phyloP scores from a whole-genome alignment of 1,140 invertebrate species.

The Drosophila arizonae region DNA sequence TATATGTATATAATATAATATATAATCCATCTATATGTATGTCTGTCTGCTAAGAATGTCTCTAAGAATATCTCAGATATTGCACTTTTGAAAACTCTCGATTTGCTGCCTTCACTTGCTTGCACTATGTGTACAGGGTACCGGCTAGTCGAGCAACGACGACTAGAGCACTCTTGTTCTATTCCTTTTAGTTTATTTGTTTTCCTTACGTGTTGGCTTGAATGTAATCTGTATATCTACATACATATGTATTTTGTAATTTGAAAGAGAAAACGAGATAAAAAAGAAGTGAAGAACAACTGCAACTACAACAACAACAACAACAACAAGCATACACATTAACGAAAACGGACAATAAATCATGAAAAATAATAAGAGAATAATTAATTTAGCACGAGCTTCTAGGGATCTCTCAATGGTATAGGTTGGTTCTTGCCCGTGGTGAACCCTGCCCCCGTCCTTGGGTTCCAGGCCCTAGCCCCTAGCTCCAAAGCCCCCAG shows the following conservation, averaged over 20 bases:
- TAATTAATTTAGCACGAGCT: constrained; percentile 16
- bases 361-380: constrained; percentile 15
- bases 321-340: constrained; percentile 21
- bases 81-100: neutral
- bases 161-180: constrained; percentile 27
- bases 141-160: constrained; percentile 8
- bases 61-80: neutral
- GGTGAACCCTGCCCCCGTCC: constrained; percentile 18
- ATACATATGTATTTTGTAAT: constrained; percentile 44
- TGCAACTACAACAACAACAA: constrained; percentile 7
- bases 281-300: constrained; percentile 4
- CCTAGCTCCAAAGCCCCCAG: neutral
- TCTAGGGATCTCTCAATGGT: constrained; percentile 19
- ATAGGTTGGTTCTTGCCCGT: constrained; percentile 62
- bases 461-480: too few relatives aligned
- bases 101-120: neutral
- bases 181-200: constrained; percentile 37
- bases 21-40: too few relatives aligned
- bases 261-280: constrained; percentile 7
- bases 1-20: too few relatives aligned
- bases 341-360: constrained; percentile 62
- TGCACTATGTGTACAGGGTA: constrained; percentile 4
- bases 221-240: constrained; percentile 49
- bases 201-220: constrained; percentile 32
- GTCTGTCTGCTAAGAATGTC: neutral